Conservation (phyloP, 2,888 invertebrate species). For the Rhamnusium bicolor region DNA sequence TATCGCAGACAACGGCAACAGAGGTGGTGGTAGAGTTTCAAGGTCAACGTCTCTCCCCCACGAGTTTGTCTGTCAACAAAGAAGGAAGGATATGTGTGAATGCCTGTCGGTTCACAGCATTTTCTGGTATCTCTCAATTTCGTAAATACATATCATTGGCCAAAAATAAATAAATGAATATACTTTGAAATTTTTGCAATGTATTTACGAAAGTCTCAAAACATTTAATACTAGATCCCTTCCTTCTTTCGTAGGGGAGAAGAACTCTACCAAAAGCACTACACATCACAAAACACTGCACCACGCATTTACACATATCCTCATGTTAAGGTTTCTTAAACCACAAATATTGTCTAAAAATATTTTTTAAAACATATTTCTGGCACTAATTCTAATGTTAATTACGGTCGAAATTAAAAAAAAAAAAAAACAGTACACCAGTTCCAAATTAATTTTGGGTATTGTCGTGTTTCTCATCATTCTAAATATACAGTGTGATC, state of each 20-base stretch:
- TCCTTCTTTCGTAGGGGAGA: conserved; percentile 64
- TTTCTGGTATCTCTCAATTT: conserved; percentile 38
- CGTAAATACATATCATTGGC: conserved; percentile 28
- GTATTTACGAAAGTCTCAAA: conserved; percentile 31
- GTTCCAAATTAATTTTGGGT: not conserved
- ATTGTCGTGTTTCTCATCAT: not conserved
- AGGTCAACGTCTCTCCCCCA: conserved; percentile 72
- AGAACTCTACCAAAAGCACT: conserved; percentile 43
- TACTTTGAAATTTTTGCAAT: not conserved
- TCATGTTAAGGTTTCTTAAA: conserved; percentile 36
- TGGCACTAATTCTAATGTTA: not conserved
- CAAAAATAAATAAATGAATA: too few relatives aligned
- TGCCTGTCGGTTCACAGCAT: conserved; percentile 52
- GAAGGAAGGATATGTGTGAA: conserved; percentile 76
- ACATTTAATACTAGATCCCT: conserved; percentile 55
- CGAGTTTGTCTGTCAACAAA: conserved; percentile 79
- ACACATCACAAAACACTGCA: conserved; percentile 54
- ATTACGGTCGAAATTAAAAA: not conserved
- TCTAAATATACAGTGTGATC: not conserved
- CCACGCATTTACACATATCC: conserved; percentile 63
- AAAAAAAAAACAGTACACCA: too few relatives aligned
- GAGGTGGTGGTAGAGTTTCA: conserved; percentile 61
- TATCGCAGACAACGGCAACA: conserved; percentile 56
- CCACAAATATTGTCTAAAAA: conserved; percentile 19
- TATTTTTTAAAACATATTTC: not conserved